Evolutionary conservation across 2,797 vertebrate genomes (phyloP).

Genomic region (Vireo griseus): DNA sequence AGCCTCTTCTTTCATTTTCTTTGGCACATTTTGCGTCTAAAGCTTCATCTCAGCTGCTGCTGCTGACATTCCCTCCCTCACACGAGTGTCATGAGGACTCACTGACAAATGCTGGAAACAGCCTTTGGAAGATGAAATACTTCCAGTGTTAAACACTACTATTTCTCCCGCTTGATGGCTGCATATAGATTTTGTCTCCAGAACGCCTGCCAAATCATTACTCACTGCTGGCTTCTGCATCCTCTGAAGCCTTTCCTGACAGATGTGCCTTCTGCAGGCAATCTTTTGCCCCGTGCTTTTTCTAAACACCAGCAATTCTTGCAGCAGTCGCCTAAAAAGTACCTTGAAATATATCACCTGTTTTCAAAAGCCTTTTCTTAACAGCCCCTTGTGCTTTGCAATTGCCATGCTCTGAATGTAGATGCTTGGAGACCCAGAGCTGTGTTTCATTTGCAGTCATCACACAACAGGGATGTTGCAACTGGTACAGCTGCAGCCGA

Average conservation of each 20-base stretch:
- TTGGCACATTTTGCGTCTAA: neutral
- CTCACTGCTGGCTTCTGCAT: neutral
- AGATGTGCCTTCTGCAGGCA: neutral
- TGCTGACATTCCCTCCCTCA: slow-evolving; percentile 13
- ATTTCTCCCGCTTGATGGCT: neutral
- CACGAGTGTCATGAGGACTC: neutral
- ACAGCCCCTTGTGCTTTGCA: neutral
- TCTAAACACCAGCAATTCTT: neutral
- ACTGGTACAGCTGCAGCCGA: neutral
- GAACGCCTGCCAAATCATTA: neutral
- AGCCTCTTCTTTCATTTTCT: slow-evolving; percentile 4
- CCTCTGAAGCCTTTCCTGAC: neutral
- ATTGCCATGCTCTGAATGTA: neutral
- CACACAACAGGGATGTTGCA: neutral
- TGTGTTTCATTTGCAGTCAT: neutral
- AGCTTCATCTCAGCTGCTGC: slow-evolving; percentile 8
- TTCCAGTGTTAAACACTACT: slow-evolving; percentile 1
- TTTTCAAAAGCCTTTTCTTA: neutral
- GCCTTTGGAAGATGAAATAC: neutral
- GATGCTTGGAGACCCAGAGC: neutral
- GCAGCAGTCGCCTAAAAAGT: neutral
- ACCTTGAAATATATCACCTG: neutral
- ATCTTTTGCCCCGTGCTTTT: neutral
- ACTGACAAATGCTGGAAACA: neutral
- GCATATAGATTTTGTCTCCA: neutral